Evolutionary conservation across 2,888 invertebrate species (phyloP).

Genomic region (Erebia aethiops): DNA sequence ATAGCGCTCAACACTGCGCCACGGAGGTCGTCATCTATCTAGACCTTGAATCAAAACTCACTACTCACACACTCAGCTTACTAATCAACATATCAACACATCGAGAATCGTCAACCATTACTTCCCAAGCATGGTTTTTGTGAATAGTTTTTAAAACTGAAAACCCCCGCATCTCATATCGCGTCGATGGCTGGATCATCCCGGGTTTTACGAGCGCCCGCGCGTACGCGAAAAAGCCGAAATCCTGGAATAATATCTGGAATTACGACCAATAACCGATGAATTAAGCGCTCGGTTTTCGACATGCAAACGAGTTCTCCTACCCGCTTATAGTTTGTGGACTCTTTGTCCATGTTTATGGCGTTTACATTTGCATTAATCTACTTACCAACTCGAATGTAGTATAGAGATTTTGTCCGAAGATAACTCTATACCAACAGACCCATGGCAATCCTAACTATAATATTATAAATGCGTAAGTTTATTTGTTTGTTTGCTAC

Average conservation of each 20-base stretch:
- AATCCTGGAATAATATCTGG: conserved; percentile 67
- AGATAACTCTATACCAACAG: no score
- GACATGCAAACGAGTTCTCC: conserved; percentile 32
- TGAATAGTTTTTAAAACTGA: conserved; percentile 33
- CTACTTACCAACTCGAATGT: no score
- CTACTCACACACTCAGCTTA: no score
- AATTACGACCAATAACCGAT: conserved; percentile 70
- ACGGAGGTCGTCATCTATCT: no score
- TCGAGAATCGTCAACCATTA: no score
- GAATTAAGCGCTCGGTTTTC: conserved; percentile 58
- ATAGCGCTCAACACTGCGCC: no score
- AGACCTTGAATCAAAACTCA: no score
- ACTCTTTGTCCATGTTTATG: conserved; percentile 23
- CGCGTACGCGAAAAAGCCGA: conserved; percentile 57
- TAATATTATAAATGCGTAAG: no score
- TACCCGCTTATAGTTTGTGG: conserved; percentile 19
- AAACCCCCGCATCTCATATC: conserved; percentile 60
- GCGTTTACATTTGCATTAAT: background rate
- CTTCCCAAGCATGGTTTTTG: conserved; percentile 13
- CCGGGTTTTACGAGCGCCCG: conserved; percentile 65
- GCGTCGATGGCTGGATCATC: conserved; percentile 73
- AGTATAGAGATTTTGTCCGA: no score
- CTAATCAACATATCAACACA: no score
- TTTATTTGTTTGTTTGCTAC: no score
- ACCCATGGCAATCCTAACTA: no score